Evolutionary conservation across 30 jellyfish, hydroid and myxozoan genomes (phyloP), one percentile per base, ranked within the genome.

Genomic region (Hydra vulgaris): DNA sequence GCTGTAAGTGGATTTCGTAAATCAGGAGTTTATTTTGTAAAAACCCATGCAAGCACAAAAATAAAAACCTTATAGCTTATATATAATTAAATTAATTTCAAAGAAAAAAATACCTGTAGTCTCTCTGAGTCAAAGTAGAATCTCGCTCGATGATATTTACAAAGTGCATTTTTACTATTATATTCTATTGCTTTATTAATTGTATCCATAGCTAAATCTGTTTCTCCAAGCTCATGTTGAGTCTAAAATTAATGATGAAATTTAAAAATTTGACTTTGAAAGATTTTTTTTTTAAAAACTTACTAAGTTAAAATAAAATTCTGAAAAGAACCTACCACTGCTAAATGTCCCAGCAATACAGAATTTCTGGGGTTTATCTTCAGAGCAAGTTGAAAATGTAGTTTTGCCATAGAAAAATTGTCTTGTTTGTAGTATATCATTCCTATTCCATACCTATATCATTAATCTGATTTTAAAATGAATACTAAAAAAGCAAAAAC

Each of bases 391-490:
- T 84, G 89, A 81, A 76, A 94, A 70, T 94, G 96, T 68, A 81
- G 84, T 52, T 94, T 95, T 12, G 99, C 99, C 26, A 94, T 79
- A 27, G 40, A 86, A 79, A 86, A 94, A 26, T 94, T 88, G 24
- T 94, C 99, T 82, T 94, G 96, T 54, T 94, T 94, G 89, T 94
- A 94, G 71, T 86, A 85, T 23, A 94, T 87, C 99, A 94, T 94
- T 18, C 96, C 99, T 53, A 94, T 88, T 61, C 99, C 99, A 79
- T 94, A 87, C 96, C 96, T 87, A 20, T 0, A 40, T 40, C 61
- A 40, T 40, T 40, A 76, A 83, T 7, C 17, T 23, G 15, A 66
- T 21, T 12, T 16, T 74, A 12, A 18, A 24, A 76, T 20, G 12
- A 5, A 40, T 40, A 40, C 61, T 40, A 25, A 40, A 40, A 12